Evolutionary conservation across 1,140 invertebrate species (phyloP), one percentile per base, ranked within the genome.

Genomic region (Bombyx mandarina): DNA sequence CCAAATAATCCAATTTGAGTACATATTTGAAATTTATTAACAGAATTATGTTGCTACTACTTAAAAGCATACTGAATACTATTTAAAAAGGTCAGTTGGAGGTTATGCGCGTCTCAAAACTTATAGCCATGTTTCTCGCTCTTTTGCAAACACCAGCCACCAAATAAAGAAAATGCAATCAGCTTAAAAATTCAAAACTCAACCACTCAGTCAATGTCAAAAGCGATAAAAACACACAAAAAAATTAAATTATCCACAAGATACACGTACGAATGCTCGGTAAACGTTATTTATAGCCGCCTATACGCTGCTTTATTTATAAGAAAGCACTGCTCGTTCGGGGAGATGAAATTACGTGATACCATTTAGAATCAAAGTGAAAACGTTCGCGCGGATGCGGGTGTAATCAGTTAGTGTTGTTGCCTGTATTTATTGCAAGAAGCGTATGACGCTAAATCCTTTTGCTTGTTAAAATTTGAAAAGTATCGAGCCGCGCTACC

Each of bases 291-390:
- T 84, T 83, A 86, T 86, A 62, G 78, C 72, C 69, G 72, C 76
- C 79, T 84, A 86, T 84, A 82, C 69, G 65, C 71, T 82, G 75
- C 72, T 82, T 86, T 86, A 86, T 86, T 86, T 86, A 86, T 86
- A 86, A 86, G 82, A 86, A 82, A 79, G 77, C 78, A 72, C 62
- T 66, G 68, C 59, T 56, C 66, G 68, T 66, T 69, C 60, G 55
- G 72, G 76, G 78, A 83, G 79, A 85, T 83, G 79, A 82, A 86
- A 86, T 83, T 86, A 86, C 80, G 80, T 86, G 80, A 86, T 83
- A 82, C 79, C 77, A 83, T 83, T 86, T 73, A 69, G 73, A 79
- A 79, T 78, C 73, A 73, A 77, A 86, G 80, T 82, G 80, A 86
- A 76, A 78, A 78, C 82, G 71, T 62, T 66, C 70, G 52, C 51